Percentiles rank a stretch among this genome's conserved stretches.
These are phyloP conservation scores for Drosophila virilis DNA, from an alignment of 1,140 invertebrate species.

Conservation along the genomic window DNA sequence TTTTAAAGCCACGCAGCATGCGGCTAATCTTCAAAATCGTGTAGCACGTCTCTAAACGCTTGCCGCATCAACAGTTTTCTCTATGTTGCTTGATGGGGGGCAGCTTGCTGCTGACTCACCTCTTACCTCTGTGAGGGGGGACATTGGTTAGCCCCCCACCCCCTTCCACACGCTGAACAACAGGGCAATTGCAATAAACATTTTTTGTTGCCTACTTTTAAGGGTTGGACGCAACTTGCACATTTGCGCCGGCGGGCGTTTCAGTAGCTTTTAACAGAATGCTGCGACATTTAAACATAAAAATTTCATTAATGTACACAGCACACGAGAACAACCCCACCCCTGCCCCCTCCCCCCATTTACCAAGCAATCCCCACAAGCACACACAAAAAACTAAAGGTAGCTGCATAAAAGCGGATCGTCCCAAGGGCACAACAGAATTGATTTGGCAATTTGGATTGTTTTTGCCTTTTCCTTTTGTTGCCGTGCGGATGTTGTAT, in stretches of 20 bases:
- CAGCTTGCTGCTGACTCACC: constrained; percentile 63
- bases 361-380: not conserved
- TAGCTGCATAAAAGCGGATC: not conserved
- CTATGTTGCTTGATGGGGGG: constrained; percentile 6
- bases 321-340: too few species aligned
- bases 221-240: constrained; percentile 67
- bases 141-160: constrained; percentile 27
- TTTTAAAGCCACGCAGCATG: constrained; percentile 59
- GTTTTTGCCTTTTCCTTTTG: constrained; percentile 28
- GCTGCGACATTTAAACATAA: constrained; percentile 60
- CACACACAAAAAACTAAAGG: constrained; percentile 39
- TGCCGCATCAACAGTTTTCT: constrained; percentile 67
- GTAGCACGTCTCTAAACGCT: constrained; percentile 66
- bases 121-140: constrained; percentile 16
- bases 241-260: constrained; percentile 44
- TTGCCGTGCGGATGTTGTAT: not conserved
- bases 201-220: constrained; percentile 68
- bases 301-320: constrained; percentile 70
- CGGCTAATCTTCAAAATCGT: constrained; percentile 79
- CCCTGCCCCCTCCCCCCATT: constrained; percentile 39
- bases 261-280: constrained; percentile 65
- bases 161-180: not conserved
- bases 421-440: constrained; percentile 54
- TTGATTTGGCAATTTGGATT: constrained; percentile 73
- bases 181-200: constrained; percentile 66